Evolutionary conservation across 2,113 vertebrate genomes (phyloP).

Genomic region (human (Homo sapiens)): GRCh38 chr11:112981001-112981500

Average conservation of each 20-base stretch:
- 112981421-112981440: constrained; percentile 45
- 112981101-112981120: accelerated
- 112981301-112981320: not conserved
- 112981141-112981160: not conserved
- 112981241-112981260: constrained; percentile 23
- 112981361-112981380: constrained; percentile 29
- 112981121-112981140: not conserved
- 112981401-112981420: constrained; percentile 59
- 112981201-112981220: not conserved
- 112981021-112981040: not conserved
- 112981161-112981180: not conserved
- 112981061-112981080: not conserved
- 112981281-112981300: not conserved
- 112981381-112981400: not conserved
- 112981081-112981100: not conserved
- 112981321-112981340: constrained; percentile 18
- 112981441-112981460: constrained; percentile 51
- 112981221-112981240: not conserved
- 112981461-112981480: constrained; percentile 11
- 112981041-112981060: not conserved
- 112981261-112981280: not conserved
- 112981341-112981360: constrained; percentile 10
- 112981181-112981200: not conserved
- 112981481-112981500: constrained; percentile 27
- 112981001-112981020: not conserved